Evolutionary conservation across 2,888 invertebrate species (phyloP).

Genomic region (Pocota personata): DNA sequence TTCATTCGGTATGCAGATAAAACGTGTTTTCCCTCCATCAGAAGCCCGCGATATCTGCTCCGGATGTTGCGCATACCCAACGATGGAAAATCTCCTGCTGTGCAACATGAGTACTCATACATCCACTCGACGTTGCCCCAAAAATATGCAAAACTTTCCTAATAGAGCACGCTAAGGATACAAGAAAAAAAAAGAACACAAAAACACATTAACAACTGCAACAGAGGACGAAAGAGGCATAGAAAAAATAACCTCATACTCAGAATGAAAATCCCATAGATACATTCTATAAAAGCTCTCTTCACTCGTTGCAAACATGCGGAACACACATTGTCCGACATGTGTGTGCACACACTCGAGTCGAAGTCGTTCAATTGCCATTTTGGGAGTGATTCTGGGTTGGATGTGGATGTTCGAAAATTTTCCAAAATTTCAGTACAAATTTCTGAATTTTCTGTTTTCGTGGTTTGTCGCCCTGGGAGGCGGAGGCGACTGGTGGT

Average conservation of each 20-base stretch:
- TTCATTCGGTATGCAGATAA: slow-evolving; percentile 23
- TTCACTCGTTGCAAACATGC: slow-evolving; percentile 49
- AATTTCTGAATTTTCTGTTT: slow-evolving; percentile 56
- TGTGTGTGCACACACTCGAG: slow-evolving; percentile 41
- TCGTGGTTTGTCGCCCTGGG: not conserved
- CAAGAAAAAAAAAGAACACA: not conserved
- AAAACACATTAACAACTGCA: slow-evolving; percentile 43
- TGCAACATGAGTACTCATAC: not conserved
- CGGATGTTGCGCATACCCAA: slow-evolving; percentile 15
- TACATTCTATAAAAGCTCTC: slow-evolving; percentile 44
- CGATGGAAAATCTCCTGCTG: not conserved
- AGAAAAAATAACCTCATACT: slow-evolving; percentile 15
- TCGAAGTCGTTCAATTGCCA: slow-evolving; percentile 52
- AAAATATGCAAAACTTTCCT: slow-evolving; percentile 55
- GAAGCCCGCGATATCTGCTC: slow-evolving; percentile 33
- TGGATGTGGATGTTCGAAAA: not conserved
- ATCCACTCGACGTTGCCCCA: slow-evolving; percentile 2
- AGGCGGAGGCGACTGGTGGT: not conserved
- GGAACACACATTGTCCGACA: slow-evolving; percentile 60
- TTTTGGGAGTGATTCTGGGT: slow-evolving; percentile 12
- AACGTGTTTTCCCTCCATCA: slow-evolving; percentile 24
- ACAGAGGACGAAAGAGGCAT: not conserved
- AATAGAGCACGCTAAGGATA: slow-evolving; percentile 44
- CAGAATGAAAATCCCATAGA: slow-evolving; percentile 50
- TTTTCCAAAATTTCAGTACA: slow-evolving; percentile 37